These are phyloP conservation scores for Lycaena phlaeas DNA, from an alignment of 2,888 invertebrate genomes.

Conservation along the genomic window DNA sequence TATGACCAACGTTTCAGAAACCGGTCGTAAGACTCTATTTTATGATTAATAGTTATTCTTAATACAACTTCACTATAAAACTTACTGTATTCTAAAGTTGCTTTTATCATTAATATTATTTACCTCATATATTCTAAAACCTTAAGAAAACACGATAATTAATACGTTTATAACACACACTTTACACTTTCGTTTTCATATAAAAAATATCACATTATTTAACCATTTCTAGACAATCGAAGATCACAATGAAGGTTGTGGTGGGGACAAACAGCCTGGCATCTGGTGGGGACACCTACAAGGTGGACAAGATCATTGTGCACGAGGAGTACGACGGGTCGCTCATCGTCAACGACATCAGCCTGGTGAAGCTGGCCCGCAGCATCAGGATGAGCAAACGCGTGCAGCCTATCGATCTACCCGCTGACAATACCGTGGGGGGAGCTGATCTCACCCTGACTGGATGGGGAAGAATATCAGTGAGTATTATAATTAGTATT, in stretches of 20 bases:
- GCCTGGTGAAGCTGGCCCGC: constrained; percentile 39
- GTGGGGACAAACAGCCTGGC: constrained; percentile 61
- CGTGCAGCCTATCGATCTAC: constrained; percentile 45
- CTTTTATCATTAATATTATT: too few relatives aligned
- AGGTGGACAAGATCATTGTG: constrained; percentile 40
- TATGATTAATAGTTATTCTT: too few relatives aligned
- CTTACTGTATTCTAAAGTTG: too few relatives aligned
- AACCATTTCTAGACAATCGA: constrained; percentile 19
- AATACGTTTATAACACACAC: too few relatives aligned
- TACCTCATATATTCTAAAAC: too few relatives aligned
- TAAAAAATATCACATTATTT: too few relatives aligned
- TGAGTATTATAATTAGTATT: constrained; percentile 27
- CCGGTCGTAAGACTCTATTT: too few relatives aligned
- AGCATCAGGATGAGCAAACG: constrained; percentile 39
- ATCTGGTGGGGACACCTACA: constrained; percentile 47
- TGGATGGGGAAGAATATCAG: constrained; percentile 63
- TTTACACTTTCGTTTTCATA: too few relatives aligned
- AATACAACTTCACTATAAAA: too few relatives aligned
- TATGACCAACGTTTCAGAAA: too few relatives aligned
- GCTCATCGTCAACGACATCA: constrained; percentile 54
- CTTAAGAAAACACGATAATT: too few relatives aligned
- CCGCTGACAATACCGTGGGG: constrained; percentile 35
- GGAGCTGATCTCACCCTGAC: constrained; percentile 43
- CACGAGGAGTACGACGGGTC: constrained; percentile 48
- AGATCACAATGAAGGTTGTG: constrained; percentile 33